Conservation (phyloP, 1,140 invertebrate species). For the Bombus balteatus region DNA sequence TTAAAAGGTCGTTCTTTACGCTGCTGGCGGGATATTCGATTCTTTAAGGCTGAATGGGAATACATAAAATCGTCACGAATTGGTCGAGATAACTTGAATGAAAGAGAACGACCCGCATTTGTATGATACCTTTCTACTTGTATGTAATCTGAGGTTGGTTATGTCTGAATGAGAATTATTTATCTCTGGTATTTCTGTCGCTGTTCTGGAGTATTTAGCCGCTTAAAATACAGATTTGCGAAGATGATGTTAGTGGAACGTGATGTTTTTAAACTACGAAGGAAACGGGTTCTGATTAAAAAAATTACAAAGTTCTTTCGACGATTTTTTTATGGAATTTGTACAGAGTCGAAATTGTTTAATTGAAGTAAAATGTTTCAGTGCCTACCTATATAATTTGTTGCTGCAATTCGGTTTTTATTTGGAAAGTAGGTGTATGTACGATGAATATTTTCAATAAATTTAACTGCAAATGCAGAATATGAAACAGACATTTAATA, state of each 20-base stretch:
- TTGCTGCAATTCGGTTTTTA: neutral
- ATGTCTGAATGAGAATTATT: neutral
- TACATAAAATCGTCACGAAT: no score
- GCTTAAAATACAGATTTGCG: neutral
- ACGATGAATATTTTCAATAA: neutral
- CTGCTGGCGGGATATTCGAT: neutral
- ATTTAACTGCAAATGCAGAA: no score
- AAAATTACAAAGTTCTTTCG: neutral
- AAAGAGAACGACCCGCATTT: neutral
- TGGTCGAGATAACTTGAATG: neutral
- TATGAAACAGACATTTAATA: neutral
- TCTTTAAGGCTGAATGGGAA: neutral
- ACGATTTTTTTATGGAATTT: no score
- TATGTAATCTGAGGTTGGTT: neutral
- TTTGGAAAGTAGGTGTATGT: neutral
- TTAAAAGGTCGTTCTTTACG: neutral
- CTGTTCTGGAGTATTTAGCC: neutral
- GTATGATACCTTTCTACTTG: no score
- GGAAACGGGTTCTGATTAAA: neutral
- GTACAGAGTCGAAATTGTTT: neutral
- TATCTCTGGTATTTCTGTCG: no score
- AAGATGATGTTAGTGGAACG: neutral
- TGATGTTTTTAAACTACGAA: neutral
- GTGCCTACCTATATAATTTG: neutral
- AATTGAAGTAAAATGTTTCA: rapidly evolving